Conservation (phyloP, 2,888 invertebrate genomes). For the Caradrina clavipalpis region DNA sequence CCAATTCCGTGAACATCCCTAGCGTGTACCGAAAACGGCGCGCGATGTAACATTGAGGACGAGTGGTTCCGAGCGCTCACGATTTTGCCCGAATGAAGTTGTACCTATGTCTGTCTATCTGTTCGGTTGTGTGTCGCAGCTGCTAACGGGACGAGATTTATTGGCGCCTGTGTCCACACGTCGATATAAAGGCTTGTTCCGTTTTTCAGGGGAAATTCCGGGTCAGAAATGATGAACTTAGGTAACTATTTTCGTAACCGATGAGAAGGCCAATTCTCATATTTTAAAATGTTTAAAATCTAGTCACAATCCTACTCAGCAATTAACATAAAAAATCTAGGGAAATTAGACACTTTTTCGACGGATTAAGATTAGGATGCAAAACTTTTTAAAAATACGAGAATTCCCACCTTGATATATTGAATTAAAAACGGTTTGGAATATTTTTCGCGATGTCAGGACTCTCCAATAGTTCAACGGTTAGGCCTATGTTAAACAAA, state of each 20-base stretch:
- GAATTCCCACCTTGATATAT: no score
- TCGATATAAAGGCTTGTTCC: slow-evolving; percentile 51
- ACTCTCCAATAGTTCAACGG: neutral
- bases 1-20: slow-evolving; percentile 53
- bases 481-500: neutral
- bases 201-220: slow-evolving; percentile 35
- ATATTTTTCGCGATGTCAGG: neutral
- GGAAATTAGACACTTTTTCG: no score
- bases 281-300: no score
- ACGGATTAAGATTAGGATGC: no score
- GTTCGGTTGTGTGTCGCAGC: slow-evolving; percentile 64
- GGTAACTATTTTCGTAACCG: neutral
- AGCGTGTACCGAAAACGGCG: slow-evolving; percentile 62
- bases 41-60: slow-evolving; percentile 65
- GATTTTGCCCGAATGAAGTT: slow-evolving; percentile 80
- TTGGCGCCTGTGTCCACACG: slow-evolving; percentile 57
- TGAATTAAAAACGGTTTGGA: neutral
- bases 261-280: no score
- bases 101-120: slow-evolving; percentile 70
- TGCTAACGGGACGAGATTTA: slow-evolving; percentile 66
- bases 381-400: no score
- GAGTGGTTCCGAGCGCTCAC: slow-evolving; percentile 77
- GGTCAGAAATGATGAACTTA: slow-evolving; percentile 1
- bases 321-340: no score
- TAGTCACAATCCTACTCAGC: no score